A percentile compares a stretch with the other conserved stretches of the same genome.
Conservation (phyloP, 2,888 invertebrate species). For the Folsomia candida region DNA sequence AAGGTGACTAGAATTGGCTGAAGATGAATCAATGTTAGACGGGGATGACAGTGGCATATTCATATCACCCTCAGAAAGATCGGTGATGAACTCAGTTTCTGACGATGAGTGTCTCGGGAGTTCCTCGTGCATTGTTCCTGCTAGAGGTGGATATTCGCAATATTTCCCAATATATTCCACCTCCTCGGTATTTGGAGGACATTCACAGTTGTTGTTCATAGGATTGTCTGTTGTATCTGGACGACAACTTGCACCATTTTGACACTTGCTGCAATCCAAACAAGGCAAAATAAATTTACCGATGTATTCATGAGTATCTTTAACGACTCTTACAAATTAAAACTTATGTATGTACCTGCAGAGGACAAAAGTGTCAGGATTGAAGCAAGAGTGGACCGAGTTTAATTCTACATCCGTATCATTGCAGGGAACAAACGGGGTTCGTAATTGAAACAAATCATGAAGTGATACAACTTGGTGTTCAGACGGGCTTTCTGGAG, state of each 20-base stretch:
- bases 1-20: neutral
- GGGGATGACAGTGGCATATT: neutral
- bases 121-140: neutral
- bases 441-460: neutral
- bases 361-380: slow-evolving; percentile 38
- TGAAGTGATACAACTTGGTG: slow-evolving; percentile 2
- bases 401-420: slow-evolving; percentile 33
- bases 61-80: neutral
- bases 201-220: slow-evolving; percentile 37
- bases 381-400: slow-evolving; percentile 35
- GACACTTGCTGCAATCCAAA: slow-evolving; percentile 33
- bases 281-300: too few species aligned
- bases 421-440: slow-evolving; percentile 19
- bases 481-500: slow-evolving; percentile 7
- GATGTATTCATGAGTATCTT: too few species aligned
- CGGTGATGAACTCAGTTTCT: neutral
- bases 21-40: neutral
- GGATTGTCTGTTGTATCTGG: neutral
- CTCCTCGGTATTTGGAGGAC: slow-evolving; percentile 18
- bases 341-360: too few species aligned
- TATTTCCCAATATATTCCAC: slow-evolving; percentile 11
- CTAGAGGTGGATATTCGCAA: slow-evolving; percentile 1
- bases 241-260: slow-evolving; percentile 24
- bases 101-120: neutral
- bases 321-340: too few species aligned